Evolutionary conservation across 2,113 vertebrate species (phyloP).

Genomic region (Nanorana parkeri): DNA sequence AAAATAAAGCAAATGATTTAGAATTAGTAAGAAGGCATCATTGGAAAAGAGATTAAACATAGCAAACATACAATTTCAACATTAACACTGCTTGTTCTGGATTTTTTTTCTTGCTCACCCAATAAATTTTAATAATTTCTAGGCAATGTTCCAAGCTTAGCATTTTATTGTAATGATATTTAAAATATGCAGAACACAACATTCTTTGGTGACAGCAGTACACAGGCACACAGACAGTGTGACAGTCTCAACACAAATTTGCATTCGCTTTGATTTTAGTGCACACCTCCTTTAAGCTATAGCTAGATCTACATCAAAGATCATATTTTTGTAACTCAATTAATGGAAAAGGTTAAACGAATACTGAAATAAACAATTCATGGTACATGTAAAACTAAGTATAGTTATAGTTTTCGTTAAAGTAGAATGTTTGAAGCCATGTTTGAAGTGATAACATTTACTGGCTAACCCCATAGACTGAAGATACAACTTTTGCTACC

Average conservation of each 20-base stretch:
- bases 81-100: not conserved
- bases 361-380: too few species aligned
- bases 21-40: not conserved
- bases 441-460: too few species aligned
- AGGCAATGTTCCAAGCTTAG: constrained; percentile 44
- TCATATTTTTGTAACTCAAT: too few species aligned
- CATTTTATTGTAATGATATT: constrained; percentile 52
- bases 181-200: constrained; percentile 39
- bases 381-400: too few species aligned
- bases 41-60: constrained; percentile 1
- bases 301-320: too few species aligned
- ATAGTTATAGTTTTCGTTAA: too few species aligned
- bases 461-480: too few species aligned
- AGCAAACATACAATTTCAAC: constrained; percentile 23
- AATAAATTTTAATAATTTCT: constrained; percentile 40
- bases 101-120: not conserved
- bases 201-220: constrained; percentile 22
- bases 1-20: constrained; percentile 14
- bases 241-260: constrained; percentile 26
- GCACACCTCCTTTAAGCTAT: too few species aligned
- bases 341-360: too few species aligned
- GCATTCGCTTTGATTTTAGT: constrained; percentile 19
- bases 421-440: too few species aligned
- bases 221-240: constrained; percentile 28
- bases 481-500: too few species aligned